phyloP scores from a whole-genome alignment of 2,113 vertebrate genomes.

The Rutilus rutilus region DNA sequence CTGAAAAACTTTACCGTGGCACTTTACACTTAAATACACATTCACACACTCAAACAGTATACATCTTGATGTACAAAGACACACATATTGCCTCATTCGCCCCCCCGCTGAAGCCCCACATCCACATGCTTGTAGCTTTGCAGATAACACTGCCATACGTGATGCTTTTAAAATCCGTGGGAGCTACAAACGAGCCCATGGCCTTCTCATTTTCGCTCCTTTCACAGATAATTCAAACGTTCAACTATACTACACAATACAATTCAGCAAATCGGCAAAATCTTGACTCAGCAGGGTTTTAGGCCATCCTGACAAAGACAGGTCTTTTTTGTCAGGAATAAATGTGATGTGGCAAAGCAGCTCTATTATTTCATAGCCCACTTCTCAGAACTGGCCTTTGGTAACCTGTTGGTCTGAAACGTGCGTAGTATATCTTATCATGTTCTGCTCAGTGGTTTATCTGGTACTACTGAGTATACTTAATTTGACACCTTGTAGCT shows the following conservation, averaged over 20 bases:
- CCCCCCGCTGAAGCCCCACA: conserved; percentile 1
- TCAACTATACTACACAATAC: conserved; percentile 7
- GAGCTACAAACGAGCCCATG: not conserved
- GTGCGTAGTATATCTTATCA: conserved; percentile 3
- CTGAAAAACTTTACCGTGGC: conserved; percentile 9
- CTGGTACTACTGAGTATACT: not conserved
- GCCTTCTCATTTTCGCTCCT: not conserved
- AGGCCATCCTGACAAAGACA: conserved; percentile 20
- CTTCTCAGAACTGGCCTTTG: conserved; percentile 17
- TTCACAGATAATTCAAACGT: conserved; percentile 20
- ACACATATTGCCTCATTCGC: conserved; percentile 3
- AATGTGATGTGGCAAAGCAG: conserved; percentile 23
- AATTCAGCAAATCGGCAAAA: conserved; percentile 27
- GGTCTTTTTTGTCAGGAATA: conserved; percentile 9
- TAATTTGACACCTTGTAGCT: not conserved
- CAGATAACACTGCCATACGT: conserved; percentile 13
- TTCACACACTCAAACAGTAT: conserved; percentile 31
- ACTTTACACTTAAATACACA: conserved; percentile 47
- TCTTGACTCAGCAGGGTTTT: conserved; percentile 24
- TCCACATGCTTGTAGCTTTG: conserved; percentile 28
- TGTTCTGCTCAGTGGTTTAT: not conserved
- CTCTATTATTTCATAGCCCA: conserved; percentile 37
- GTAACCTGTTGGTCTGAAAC: conserved; percentile 24
- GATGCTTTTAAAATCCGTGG: conserved; percentile 1
- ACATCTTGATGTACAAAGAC: conserved; percentile 21